A percentile compares a stretch with the other conserved stretches of the same genome.
Conservation (phyloP, 1,140 invertebrate species). For the Diorhabda elongata region DNA sequence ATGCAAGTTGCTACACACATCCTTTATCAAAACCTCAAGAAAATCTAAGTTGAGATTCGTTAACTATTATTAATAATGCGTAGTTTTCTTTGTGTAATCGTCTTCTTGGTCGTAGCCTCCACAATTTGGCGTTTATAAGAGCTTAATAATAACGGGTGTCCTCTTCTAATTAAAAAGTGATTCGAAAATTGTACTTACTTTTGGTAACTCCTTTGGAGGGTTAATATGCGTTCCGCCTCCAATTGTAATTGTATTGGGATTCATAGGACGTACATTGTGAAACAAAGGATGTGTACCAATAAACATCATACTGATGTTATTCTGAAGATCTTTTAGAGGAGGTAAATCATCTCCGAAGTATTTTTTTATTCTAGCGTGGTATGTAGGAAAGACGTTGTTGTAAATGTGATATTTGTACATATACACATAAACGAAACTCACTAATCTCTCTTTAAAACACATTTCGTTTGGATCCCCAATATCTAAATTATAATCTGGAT, state of each 20-base stretch:
- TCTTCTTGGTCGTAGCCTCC: too few species aligned
- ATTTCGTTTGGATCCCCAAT: constrained; percentile 14
- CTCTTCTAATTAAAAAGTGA: too few species aligned
- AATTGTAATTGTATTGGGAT: constrained; percentile 50
- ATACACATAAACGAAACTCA: constrained; percentile 20
- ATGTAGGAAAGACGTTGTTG: constrained; percentile 22
- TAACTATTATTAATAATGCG: too few species aligned
- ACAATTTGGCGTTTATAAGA: too few species aligned
- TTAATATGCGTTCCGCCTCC: constrained; percentile 51
- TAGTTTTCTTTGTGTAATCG: too few species aligned
- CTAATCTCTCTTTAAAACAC: constrained; percentile 25
- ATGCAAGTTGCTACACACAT: too few species aligned
- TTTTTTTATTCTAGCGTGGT: constrained; percentile 42
- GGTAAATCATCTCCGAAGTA: constrained; percentile 48
- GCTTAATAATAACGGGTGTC: too few species aligned
- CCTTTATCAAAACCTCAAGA: too few species aligned
- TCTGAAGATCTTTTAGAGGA: constrained; percentile 47
- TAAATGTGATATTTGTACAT: constrained; percentile 14
- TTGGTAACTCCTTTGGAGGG: constrained; percentile 43
- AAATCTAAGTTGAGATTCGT: too few species aligned
- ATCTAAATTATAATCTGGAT: constrained; percentile 40
- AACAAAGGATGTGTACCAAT: constrained; percentile 50
- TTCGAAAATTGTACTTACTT: neutral
- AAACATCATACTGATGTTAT: constrained; percentile 54
- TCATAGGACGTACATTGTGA: constrained; percentile 47